Conservation (phyloP, 1,140 invertebrate species). For the Planococcus citri region DNA sequence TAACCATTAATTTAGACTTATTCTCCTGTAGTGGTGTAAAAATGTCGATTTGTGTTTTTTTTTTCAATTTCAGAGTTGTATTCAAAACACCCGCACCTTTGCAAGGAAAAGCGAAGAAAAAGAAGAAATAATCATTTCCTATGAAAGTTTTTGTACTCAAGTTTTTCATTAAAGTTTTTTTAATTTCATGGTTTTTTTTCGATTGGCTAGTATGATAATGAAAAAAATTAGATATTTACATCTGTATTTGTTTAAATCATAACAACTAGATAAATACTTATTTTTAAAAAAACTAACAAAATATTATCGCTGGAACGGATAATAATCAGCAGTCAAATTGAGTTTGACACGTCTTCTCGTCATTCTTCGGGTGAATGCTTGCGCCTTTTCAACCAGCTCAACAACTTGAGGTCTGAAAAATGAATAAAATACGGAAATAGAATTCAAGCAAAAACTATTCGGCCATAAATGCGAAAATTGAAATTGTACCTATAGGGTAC, state of each 20-base stretch:
- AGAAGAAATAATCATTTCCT: slow-evolving; percentile 35
- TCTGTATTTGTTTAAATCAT: too few relatives aligned
- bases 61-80: not conserved
- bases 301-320: not conserved
- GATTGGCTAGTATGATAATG: too few relatives aligned
- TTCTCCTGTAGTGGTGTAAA: too few relatives aligned
- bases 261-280: too few relatives aligned
- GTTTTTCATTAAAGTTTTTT: too few relatives aligned
- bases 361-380: not conserved
- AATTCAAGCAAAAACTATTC: too few relatives aligned
- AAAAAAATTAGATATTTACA: too few relatives aligned
- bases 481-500: slow-evolving; percentile 9
- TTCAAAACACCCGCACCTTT: slow-evolving; percentile 48
- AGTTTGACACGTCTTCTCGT: not conserved
- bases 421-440: not conserved
- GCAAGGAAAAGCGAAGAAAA: slow-evolving; percentile 58
- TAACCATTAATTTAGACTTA: not conserved
- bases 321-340: not conserved
- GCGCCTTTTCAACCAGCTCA: not conserved
- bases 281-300: too few relatives aligned
- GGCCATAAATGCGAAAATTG: too few relatives aligned
- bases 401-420: not conserved
- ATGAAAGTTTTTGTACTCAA: not conserved
- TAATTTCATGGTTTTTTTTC: too few relatives aligned
- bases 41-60: too few relatives aligned